A percentile compares a stretch with the other conserved stretches of the same genome.
Conservation (phyloP, 2,797 vertebrate genomes). For the Anniella stebbinsi region DNA sequence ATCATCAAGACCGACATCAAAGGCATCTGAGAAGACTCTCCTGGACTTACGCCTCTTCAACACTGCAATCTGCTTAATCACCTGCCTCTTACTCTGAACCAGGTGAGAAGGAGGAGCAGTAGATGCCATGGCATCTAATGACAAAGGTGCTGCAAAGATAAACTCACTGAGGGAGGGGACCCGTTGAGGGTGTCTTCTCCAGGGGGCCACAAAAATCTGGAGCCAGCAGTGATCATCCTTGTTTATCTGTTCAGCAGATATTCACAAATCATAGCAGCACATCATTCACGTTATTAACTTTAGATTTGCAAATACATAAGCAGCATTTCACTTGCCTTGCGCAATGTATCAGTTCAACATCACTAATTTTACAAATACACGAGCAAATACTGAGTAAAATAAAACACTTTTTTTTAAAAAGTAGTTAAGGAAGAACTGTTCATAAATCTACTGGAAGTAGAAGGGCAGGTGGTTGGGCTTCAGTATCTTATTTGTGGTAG, state of each 20-base stretch:
- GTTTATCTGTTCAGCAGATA: background rate
- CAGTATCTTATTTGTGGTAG: background rate
- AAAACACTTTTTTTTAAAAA: background rate
- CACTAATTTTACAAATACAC: constrained; percentile 1
- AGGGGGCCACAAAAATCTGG: no score
- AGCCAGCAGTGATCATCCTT: background rate
- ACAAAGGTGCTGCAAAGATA: no score
- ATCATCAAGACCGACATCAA: background rate
- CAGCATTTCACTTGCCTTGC: constrained; percentile 31
- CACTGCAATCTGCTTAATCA: no score
- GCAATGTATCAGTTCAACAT: accelerated
- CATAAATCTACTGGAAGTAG: constrained; percentile 15
- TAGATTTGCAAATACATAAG: constrained; percentile 4
- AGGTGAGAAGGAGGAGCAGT: no score
- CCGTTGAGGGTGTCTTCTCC: no score
- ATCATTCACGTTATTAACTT: background rate
- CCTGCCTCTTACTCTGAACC: no score
- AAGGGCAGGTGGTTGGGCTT: constrained; percentile 57
- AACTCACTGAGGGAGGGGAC: no score
- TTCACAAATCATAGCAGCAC: background rate
- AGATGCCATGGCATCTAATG: no score
- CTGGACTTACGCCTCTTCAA: no score
- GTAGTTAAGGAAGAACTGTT: constrained; percentile 29
- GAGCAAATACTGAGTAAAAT: background rate
- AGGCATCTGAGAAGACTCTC: no score